A percentile compares a stretch with the other conserved stretches of the same genome.
These are phyloP conservation scores for Clarias macrocephalus DNA, from an alignment of 2,113 vertebrate genomes.

Conservation along the genomic window DNA sequence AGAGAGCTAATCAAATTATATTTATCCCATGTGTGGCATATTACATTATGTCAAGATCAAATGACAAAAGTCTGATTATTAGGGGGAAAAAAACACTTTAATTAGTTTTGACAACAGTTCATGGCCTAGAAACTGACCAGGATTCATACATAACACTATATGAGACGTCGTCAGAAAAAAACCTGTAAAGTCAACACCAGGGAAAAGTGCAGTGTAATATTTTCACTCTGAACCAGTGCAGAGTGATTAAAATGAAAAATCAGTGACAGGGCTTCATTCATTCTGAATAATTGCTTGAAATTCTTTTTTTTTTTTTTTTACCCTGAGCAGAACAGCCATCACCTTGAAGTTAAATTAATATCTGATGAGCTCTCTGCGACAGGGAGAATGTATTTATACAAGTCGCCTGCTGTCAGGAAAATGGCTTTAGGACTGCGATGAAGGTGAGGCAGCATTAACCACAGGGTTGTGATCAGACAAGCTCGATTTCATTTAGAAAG, in stretches of 20 bases:
- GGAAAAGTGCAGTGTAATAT: neutral
- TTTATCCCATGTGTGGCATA: neutral
- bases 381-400: neutral
- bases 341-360: slow-evolving; percentile 39
- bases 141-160: neutral
- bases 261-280: neutral
- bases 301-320: slow-evolving; percentile 11
- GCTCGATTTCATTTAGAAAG: neutral
- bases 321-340: neutral
- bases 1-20: neutral
- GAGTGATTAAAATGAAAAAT: slow-evolving; percentile 20
- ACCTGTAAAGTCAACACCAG: neutral
- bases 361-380: slow-evolving; percentile 14
- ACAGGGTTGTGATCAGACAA: neutral
- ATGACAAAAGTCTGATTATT: neutral
- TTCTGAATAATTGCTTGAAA: slow-evolving; percentile 26
- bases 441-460: neutral
- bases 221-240: slow-evolving; percentile 1
- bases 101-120: neutral
- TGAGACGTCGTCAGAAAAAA: neutral
- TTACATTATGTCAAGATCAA: neutral
- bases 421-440: neutral
- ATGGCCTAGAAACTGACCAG: neutral
- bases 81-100: neutral
- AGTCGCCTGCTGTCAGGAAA: slow-evolving; percentile 1